Evolutionary conservation across 2,888 invertebrate species (phyloP).

Genomic region (Hirtodrosophila alboralis): DNA sequence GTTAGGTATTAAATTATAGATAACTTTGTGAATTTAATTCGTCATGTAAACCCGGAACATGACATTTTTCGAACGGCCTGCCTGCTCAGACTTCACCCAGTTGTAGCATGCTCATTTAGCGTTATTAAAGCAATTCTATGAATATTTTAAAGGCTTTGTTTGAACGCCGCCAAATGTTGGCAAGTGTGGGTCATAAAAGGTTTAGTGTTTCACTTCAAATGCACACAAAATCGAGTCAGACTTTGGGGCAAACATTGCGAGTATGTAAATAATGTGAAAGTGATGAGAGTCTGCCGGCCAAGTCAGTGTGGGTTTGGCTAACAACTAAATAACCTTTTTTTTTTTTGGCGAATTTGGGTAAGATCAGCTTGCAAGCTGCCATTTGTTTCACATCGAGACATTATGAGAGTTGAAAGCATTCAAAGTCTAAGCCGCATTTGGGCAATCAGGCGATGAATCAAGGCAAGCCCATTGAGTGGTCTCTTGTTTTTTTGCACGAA

Average conservation of each 20-base stretch:
- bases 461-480: conserved; percentile 54
- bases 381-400: conserved; percentile 9
- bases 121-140: conserved; percentile 77
- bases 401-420: conserved; percentile 31
- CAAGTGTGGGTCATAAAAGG: conserved; percentile 58
- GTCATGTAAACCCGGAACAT: no score
- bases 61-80: conserved; percentile 19
- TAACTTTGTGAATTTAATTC: no score
- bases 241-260: conserved; percentile 56
- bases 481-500: conserved; percentile 65
- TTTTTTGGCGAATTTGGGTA: background rate
- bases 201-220: conserved; percentile 63
- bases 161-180: conserved; percentile 21
- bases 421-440: conserved; percentile 63
- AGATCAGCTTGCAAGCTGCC: conserved; percentile 2
- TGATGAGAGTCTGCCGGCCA: background rate
- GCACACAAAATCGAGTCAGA: conserved; percentile 37
- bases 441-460: conserved; percentile 58
- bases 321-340: conserved; percentile 42
- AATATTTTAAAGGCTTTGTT: conserved; percentile 74
- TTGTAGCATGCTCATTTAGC: conserved; percentile 66
- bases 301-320: conserved; percentile 12
- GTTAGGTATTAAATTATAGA: no score
- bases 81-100: conserved; percentile 2
- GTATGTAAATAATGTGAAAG: conserved; percentile 60